Base-by-base conservation (phyloP, 2,888 invertebrate genomes). In the Sinhomidia bicolor region DNA sequence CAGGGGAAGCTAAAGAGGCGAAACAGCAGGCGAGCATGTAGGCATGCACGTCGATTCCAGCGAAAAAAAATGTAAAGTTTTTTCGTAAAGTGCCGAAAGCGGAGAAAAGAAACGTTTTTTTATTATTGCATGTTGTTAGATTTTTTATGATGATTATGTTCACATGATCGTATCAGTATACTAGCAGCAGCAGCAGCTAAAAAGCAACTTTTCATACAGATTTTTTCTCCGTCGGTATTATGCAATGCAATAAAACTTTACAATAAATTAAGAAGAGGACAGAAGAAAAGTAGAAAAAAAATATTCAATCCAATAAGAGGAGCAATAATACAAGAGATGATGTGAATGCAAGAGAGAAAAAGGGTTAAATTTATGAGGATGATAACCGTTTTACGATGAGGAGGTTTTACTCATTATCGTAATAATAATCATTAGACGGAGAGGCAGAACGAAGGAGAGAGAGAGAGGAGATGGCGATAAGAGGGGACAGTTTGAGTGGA, bases 11-110 rank as follows among this genome's bases (percentile, higher is more conserved):
- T 1, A 14, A 12, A 74, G 17, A 68, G 32, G 7, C 7, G 17
- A 5, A 80, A 60, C 79, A 80, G 79, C 79, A 80, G 79, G 79
- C 57, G 51, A 54, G n/a, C 60, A 80, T 57, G 60, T 41, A 47
- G n/a, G 47, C 47, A 32, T 36, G 36, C 7, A 36, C 7, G 36
- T 4, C 6, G 3, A 26, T 36, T 80, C 60, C 60, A 80, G 78
- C 6, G 12, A 74, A 79, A 29, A 57, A 57, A 54, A 36, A 41
- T 17, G 17, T 41, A n/a, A n/a, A n/a, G n/a, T 36, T 12, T 57
- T 57, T 29, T 17, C 12, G 9, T 3, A 26, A 76, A 79, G 79
- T 36, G 79, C 54, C 79, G 57, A 54, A 54, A 78, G 78, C n/a
- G 41, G 41, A 44, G 20, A 23, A 44, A 32, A 36, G 14, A 65